Evolutionary conservation across 2,888 invertebrate genomes (phyloP), one percentile per base, ranked within the genome.

Genomic region (Argyresthia albistria): DNA sequence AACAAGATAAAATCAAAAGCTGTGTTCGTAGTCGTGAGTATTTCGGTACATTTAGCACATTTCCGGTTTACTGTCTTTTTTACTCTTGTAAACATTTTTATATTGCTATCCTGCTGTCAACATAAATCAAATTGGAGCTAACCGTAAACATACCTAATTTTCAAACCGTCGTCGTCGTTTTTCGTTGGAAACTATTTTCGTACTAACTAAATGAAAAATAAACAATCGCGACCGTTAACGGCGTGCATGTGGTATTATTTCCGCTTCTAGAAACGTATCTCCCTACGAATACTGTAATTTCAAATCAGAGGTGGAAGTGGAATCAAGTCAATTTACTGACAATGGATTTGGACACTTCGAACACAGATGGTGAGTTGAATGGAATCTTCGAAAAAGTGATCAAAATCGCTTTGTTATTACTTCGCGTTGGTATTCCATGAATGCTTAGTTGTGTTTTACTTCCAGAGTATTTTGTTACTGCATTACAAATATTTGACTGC

Each of bases 401-500:
- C 25, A 25, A 25, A 25, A 25, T 25, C 25, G 6, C 25, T 25
- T 25, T 50, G 35, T 43, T 43, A 36, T 36, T 1, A 12, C 50
- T 42, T 11, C 43, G 46, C 50, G 37, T 51, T 50, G 42, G 37
- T 46, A 49, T 25, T 16, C 16, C 25, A 35, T 35, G 50, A 25
- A 35, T 4, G 11, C 50, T 43, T 12, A 43, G 42, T 39, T 37
- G 12, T 12, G 35, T 35, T 67, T 70, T 69, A 76, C 69, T 70
- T 78, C 56, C 74, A 87, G 87, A 82, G 59, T 84, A 78, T 69
- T 72, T 74, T 58, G 71, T 75, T 65, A 83, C 82, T 54, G 87
- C 87, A 54, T 65, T 71, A 47, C 82, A 83, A 60, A 82, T 87
- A 67, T 87, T 87, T 69, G 76, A 81, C 59, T 79, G 69, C 64